Conservation (phyloP, 2,797 vertebrate genomes). For the Pseudochirops corinnae region DNA sequence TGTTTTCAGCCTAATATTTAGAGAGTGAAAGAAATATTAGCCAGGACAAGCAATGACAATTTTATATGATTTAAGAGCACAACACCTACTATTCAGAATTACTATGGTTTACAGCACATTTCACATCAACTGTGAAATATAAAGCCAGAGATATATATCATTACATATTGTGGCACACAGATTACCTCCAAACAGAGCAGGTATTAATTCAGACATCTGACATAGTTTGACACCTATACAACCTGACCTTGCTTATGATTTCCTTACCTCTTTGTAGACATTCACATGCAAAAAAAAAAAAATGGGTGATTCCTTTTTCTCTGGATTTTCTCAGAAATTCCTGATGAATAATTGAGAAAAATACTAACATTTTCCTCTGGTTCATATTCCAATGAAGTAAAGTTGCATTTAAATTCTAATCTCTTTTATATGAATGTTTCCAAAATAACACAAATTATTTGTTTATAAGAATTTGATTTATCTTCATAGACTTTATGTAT, state of each 20-base stretch:
- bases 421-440: constrained; percentile 12
- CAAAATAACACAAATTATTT: constrained; percentile 19
- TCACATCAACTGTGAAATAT: constrained; percentile 62
- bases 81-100: constrained; percentile 55
- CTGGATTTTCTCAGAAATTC: constrained; percentile 17
- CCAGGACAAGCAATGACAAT: constrained; percentile 67
- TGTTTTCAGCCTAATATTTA: constrained; percentile 64
- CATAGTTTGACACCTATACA: constrained; percentile 51
- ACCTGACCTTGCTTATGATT: constrained; percentile 22
- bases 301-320: not conserved
- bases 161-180: constrained; percentile 44
- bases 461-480: not conserved
- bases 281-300: constrained; percentile 42
- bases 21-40: constrained; percentile 73
- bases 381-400: constrained; percentile 18
- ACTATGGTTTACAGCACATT: constrained; percentile 69
- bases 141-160: constrained; percentile 57
- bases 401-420: not conserved
- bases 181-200: constrained; percentile 62
- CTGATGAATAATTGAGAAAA: constrained; percentile 5
- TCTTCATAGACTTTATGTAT: not conserved
- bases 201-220: constrained; percentile 68
- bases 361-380: not conserved
- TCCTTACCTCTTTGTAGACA: not conserved
- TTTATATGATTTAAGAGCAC: constrained; percentile 73